These are phyloP conservation scores for Eulemur macaco DNA, from an alignment of 2,113 vertebrate species.

Conservation along the genomic window DNA sequence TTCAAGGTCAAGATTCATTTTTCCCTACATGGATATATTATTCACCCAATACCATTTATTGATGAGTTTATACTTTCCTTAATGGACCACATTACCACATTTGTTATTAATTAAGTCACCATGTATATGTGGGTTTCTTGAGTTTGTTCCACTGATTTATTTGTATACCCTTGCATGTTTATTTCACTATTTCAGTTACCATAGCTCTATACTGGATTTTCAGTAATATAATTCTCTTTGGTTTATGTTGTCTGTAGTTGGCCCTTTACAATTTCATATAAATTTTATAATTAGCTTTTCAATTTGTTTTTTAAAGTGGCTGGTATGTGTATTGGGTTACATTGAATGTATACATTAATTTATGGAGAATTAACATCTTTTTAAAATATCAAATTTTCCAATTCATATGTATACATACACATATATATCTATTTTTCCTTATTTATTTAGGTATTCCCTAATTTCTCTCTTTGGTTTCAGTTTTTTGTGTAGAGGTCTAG, in stretches of 20 bases:
- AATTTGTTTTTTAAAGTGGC: slow-evolving; percentile 4
- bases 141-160: not conserved
- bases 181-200: not conserved
- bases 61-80: not conserved
- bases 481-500: not conserved
- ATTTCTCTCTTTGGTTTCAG: not conserved
- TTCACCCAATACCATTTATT: not conserved
- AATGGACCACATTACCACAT: not conserved
- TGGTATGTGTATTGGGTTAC: not conserved
- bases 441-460: not conserved
- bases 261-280: not conserved
- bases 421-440: not conserved
- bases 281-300: not conserved
- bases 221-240: not conserved
- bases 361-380: not conserved
- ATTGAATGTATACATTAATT: not conserved
- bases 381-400: not conserved
- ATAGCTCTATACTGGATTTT: not conserved
- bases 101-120: not conserved
- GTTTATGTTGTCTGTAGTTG: not conserved
- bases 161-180: not conserved
- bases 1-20: not conserved
- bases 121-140: not conserved
- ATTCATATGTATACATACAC: not conserved
- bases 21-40: not conserved